Conservation (phyloP, 2,888 invertebrate species). For the Ennomos quercinarius region DNA sequence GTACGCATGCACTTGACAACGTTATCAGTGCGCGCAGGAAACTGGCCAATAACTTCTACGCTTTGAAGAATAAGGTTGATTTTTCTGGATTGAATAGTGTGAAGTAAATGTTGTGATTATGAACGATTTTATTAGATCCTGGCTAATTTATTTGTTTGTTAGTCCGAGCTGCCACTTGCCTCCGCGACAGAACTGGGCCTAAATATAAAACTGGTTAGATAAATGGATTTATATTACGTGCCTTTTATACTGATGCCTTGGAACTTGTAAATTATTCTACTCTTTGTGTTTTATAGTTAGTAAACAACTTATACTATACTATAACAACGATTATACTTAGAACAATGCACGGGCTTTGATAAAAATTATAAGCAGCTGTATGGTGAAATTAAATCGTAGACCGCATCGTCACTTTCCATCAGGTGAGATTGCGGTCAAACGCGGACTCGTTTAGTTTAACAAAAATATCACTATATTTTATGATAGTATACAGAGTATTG, state of each 20-base stretch:
- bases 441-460: too few relatives aligned
- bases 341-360: too few relatives aligned
- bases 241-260: conserved; percentile 5
- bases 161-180: conserved; percentile 48
- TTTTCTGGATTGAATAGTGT: not conserved
- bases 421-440: too few relatives aligned
- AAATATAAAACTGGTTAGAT: conserved; percentile 39
- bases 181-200: conserved; percentile 34
- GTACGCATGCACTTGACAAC: conserved; percentile 31
- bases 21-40: conserved; percentile 11
- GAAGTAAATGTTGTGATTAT: conserved; percentile 42
- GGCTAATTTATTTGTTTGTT: conserved; percentile 67
- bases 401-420: too few relatives aligned
- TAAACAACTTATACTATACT: too few relatives aligned
- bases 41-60: conserved; percentile 4
- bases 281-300: too few relatives aligned
- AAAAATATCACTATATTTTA: too few relatives aligned
- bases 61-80: conserved; percentile 13
- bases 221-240: conserved; percentile 26
- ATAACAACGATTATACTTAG: too few relatives aligned
- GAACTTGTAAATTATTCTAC: too few relatives aligned
- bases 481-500: too few relatives aligned
- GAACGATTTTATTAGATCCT: conserved; percentile 58
- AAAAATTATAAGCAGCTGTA: too few relatives aligned
- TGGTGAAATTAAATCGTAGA: too few relatives aligned